Base-by-base conservation (phyloP, 2,113 vertebrate species). In the Pagrus major region DNA sequence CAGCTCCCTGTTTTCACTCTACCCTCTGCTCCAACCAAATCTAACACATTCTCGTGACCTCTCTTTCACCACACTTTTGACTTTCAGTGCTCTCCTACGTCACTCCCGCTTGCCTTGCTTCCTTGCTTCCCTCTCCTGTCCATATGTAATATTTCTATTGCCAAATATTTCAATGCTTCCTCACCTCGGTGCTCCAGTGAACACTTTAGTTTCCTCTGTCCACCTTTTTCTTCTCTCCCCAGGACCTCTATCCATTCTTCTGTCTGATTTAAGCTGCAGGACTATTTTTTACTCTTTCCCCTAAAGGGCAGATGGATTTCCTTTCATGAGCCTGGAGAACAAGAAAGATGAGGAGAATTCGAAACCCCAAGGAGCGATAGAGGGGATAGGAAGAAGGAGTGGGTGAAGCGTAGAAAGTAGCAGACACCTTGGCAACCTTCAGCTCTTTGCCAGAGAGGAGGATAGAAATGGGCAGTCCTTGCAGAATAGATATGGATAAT, bases 271-370 rank as follows among this genome's bases (percentile, higher is more conserved):
- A 83, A 83, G 77, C 86, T 77, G 60, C 78, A 75, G 66, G 69
- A 88, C 82, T 80, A 87, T 90, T 85, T 90, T 91, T 91, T 88
- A 89, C 84, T 84, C 68, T 66, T 83, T 74, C 69, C 68, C 55
- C 89, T 80, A 91, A 91, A 93, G 93, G 91, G 86, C 89, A 93
- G 86, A 85, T 77, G 74, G 78, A 93, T 92, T 92, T 92, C 71
- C 91, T 90, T 91, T 91, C 87, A 86, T 91, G 89, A 88, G 77
- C 55, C 78, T 59, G 71, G 80, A 78, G 86, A 86, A 83, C 58
- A 91, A 88, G 87, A 92, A 88, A 69, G 90, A 93, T 86, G 89
- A 85, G 85, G 71, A 81, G 83, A 90, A 85, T 81, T 33, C 80
- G 72, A 90, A 89, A 82, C 70, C 66, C 81, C 20, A 31, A 85